Evolutionary conservation across 92 coral and sea anemone species (phyloP), one percentile per base, ranked within the genome.

Genomic region (Phenganax subtilis): DNA sequence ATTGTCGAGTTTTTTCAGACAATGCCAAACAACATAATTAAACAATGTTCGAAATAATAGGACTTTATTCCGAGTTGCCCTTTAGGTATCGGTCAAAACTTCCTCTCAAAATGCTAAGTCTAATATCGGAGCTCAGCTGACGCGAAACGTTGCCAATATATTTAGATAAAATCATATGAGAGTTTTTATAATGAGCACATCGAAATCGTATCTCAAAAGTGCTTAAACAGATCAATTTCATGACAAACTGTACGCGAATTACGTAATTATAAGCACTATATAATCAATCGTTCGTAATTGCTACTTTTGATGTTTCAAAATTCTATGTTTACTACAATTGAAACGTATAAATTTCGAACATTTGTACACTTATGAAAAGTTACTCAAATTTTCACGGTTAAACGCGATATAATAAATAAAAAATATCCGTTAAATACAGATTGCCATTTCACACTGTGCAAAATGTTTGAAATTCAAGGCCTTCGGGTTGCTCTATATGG

Each of bases 101-200:
- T 68, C 73, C 73, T 29, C 53, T 12, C 47, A 37, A 1, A 68
- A 68, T 16, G 11, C 54, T 9, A 53, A 12, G 29, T 68, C 73
- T 0, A 10, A 68, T 68, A 68, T 68, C 73, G 29, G 16, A 66
- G 5, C 47, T 37, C 54, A 28, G 47, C 7, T 68, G n/a, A 68
- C 15, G 73, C 73, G 73, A 68, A 30, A 68, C 54, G 16, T 29
- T 68, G 54, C 54, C 73, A 68, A 68, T 68, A 68, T 68, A 30
- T 29, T 51, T 53, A 29, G n/a, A 68, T 68, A 3, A 30, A 0
- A 68, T 68, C 73, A 68, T 30, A n/a, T 8, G 12, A 25, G 9
- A 30, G 10, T 10, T 12, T 30, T 29, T 53, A 37, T 53, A 0
- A 68, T 5, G 47, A 37, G 47, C 47, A 37, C 47, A 37, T 37